These are phyloP conservation scores for Spatula clypeata DNA, from an alignment of 2,797 vertebrate genomes.

Conservation along the genomic window DNA sequence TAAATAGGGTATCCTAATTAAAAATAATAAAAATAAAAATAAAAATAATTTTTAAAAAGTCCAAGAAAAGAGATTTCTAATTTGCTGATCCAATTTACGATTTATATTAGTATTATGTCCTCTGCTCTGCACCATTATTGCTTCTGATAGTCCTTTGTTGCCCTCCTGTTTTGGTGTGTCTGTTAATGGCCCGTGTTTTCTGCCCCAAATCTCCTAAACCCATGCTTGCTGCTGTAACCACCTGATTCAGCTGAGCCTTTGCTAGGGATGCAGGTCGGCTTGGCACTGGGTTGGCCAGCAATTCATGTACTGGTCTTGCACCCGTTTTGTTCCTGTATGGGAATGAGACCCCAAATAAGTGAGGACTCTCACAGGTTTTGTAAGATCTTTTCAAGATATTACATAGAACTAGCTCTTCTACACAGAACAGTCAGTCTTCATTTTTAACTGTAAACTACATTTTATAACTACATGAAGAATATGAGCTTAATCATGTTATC, in stretches of 20 bases:
- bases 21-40: not conserved
- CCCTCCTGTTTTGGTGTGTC: not conserved
- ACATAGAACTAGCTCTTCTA: not conserved
- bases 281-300: not conserved
- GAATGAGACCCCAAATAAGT: not conserved
- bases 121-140: not conserved
- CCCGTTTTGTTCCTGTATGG: not conserved
- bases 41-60: not conserved
- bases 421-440: not conserved
- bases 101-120: not conserved
- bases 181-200: not conserved
- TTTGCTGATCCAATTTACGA: not conserved
- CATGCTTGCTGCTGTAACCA: not conserved
- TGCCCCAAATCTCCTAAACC: not conserved
- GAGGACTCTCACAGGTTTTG: accelerated
- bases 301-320: accelerated
- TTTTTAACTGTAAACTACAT: not conserved
- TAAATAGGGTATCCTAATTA: not conserved
- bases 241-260: not conserved
- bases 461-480: not conserved
- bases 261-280: accelerated
- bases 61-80: not conserved
- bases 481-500: not conserved
- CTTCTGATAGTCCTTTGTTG: not conserved
- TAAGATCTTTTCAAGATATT: not conserved